Conservation (phyloP, 1,140 invertebrate genomes). For the Aphaenogaster floridana region DNA sequence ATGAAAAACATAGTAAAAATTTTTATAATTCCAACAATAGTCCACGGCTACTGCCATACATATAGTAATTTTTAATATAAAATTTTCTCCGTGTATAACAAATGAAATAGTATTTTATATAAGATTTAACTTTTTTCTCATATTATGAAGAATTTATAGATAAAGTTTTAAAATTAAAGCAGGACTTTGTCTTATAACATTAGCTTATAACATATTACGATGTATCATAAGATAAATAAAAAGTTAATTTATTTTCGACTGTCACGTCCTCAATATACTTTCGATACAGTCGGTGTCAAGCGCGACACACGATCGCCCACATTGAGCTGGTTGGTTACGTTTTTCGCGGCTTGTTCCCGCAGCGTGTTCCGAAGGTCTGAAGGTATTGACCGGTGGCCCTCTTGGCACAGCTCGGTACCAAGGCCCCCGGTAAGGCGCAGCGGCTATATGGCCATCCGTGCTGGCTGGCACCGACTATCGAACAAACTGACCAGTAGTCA, state of each 20-base stretch:
- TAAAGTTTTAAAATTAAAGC: not conserved
- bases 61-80: too few species aligned
- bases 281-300: constrained; percentile 47
- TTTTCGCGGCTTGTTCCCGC: constrained; percentile 69
- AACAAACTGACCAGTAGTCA: constrained; percentile 88
- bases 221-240: not conserved
- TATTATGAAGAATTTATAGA: not conserved
- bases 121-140: not conserved
- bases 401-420: constrained; percentile 86
- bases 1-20: too few species aligned
- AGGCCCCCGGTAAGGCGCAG: constrained; percentile 80
- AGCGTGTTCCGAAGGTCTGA: constrained; percentile 80
- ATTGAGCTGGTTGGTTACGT: constrained; percentile 64
- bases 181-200: not conserved
- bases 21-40: too few species aligned
- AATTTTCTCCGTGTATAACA: not conserved
- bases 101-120: not conserved
- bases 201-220: not conserved
- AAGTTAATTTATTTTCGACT: not conserved
- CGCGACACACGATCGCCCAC: constrained; percentile 53
- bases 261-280: not conserved
- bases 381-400: constrained; percentile 87
- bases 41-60: too few species aligned
- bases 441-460: constrained; percentile 83
- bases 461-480: constrained; percentile 87